phyloP scores from a whole-genome alignment of 2,113 vertebrate species.

The Apistogramma diplotaenia region DNA sequence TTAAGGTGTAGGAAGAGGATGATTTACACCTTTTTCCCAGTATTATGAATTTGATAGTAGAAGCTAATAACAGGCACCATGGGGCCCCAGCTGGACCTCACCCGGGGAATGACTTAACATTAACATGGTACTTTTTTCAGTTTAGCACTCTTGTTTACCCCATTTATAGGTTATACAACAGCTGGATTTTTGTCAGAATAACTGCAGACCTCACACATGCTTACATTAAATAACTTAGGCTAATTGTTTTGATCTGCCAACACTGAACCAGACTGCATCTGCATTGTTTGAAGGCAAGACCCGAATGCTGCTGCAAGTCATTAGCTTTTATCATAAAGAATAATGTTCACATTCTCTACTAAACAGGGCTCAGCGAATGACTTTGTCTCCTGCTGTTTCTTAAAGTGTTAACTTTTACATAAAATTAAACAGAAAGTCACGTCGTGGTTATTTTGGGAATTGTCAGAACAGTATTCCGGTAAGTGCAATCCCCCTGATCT shows the following conservation, averaged over 20 bases:
- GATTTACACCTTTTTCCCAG: neutral
- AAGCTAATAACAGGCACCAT: neutral
- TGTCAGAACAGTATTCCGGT: neutral
- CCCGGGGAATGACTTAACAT: neutral
- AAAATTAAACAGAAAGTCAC: neutral
- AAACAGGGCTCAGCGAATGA: neutral
- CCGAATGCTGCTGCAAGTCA: neutral
- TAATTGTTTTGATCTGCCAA: conserved; percentile 22
- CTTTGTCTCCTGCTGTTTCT: conserved; percentile 22
- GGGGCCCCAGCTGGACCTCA: neutral
- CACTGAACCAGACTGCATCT: conserved; percentile 1
- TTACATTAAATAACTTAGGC: neutral
- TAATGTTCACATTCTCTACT: neutral
- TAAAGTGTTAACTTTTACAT: neutral
- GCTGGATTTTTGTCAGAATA: conserved; percentile 10
- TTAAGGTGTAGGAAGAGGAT: neutral
- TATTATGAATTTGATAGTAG: neutral
- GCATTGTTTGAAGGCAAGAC: conserved; percentile 11
- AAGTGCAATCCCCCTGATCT: neutral
- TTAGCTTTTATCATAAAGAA: conserved; percentile 35
- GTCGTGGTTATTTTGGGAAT: neutral
- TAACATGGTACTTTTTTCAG: conserved; percentile 1
- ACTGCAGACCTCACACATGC: conserved; percentile 9
- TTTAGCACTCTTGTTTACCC: neutral
- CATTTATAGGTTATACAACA: conserved; percentile 3